Percentiles rank a stretch among this genome's conserved stretches.
These are phyloP conservation scores for Halcyon chelicuti DNA, from an alignment of 2,797 vertebrate genomes.

Conservation along the genomic window DNA sequence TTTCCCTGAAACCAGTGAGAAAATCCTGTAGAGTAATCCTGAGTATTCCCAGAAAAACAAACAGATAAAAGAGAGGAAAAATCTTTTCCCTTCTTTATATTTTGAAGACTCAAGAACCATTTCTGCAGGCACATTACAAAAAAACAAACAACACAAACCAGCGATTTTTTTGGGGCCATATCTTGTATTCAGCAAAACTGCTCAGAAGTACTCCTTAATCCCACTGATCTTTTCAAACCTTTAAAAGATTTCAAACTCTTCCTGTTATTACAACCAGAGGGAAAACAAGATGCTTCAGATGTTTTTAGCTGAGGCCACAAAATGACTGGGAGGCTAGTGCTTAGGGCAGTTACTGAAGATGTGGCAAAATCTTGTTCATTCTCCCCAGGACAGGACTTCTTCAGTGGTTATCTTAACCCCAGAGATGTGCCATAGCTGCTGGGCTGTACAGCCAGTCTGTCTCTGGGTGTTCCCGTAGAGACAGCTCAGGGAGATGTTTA, in stretches of 20 bases:
- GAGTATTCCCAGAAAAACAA: not conserved
- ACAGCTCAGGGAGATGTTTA: not conserved
- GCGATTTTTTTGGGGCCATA: not conserved
- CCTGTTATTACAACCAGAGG: not conserved
- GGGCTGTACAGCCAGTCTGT: not conserved
- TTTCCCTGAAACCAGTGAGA: not conserved
- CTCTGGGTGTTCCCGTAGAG: not conserved
- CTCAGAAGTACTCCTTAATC: not conserved
- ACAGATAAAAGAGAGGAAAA: not conserved
- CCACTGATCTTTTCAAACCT: not conserved
- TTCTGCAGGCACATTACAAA: not conserved
- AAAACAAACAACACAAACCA: not conserved
- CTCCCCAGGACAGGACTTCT: not conserved
- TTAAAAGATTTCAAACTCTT: not conserved
- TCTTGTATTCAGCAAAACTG: not conserved
- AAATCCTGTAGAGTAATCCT: not conserved
- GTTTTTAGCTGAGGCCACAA: not conserved
- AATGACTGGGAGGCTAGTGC: not conserved
- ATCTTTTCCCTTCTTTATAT: not conserved
- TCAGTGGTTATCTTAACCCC: not conserved
- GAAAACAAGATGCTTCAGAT: not conserved
- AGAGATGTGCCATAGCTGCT: fast-evolving
- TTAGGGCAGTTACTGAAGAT: not conserved
- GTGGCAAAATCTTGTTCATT: not conserved
- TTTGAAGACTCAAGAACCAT: not conserved